A percentile compares a stretch with the other conserved stretches of the same genome.
Conservation (phyloP, 2,113 vertebrate species). For the Dunckerocampus dactyliophorus region DNA sequence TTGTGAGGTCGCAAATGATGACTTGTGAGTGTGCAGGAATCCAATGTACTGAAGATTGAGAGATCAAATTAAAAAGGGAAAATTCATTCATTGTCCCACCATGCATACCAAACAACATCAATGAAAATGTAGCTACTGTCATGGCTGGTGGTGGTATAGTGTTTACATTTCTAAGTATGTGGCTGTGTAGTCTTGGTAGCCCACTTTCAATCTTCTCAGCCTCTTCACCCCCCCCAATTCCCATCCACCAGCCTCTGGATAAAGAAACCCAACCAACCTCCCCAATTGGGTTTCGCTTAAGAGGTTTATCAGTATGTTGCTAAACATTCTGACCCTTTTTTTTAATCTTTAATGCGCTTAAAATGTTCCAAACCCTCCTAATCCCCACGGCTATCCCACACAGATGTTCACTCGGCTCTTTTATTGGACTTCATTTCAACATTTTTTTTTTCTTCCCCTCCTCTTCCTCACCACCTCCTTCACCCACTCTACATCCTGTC, state of each 20-base stretch:
- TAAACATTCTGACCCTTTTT: slow-evolving; percentile 79
- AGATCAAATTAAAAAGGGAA: too few relatives aligned
- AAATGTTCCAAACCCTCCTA: slow-evolving; percentile 77
- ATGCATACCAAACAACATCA: too few relatives aligned
- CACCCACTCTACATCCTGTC: slow-evolving; percentile 11
- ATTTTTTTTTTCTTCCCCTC: slow-evolving; percentile 23
- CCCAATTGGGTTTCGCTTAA: slow-evolving; percentile 74
- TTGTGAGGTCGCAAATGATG: too few relatives aligned
- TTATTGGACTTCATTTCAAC: slow-evolving; percentile 72
- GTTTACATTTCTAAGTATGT: slow-evolving; percentile 15
- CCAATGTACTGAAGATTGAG: too few relatives aligned
- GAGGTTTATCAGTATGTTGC: slow-evolving; percentile 76
- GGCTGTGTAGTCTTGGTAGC: background rate
- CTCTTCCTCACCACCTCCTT: slow-evolving; percentile 26
- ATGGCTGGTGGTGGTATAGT: background rate
- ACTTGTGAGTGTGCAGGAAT: too few relatives aligned
- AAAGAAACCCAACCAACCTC: slow-evolving; percentile 66
- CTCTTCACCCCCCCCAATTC: background rate
- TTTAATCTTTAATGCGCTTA: slow-evolving; percentile 81
- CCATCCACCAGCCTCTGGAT: slow-evolving; percentile 60
- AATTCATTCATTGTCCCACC: too few relatives aligned
- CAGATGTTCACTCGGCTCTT: slow-evolving; percentile 74
- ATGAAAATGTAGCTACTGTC: too few relatives aligned
- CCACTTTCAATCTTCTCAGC: slow-evolving; percentile 7
- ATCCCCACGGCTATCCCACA: slow-evolving; percentile 74